Percentiles rank a stretch among this genome's conserved stretches.
phyloP scores from a whole-genome alignment of 2,888 invertebrate species.

The Prosapia bicincta region DNA sequence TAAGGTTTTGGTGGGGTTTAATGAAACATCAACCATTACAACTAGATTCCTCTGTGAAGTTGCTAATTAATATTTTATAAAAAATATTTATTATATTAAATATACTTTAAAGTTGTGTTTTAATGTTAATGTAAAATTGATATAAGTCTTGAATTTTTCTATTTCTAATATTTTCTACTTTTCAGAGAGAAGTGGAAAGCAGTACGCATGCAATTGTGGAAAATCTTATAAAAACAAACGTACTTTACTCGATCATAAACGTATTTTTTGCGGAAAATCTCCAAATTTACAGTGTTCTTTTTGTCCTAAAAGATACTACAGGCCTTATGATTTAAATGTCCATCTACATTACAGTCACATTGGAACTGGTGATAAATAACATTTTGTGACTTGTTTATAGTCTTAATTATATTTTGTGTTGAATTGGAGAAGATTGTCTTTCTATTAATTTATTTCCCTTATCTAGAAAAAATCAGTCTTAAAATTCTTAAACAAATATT shows the following conservation, averaged over 20 bases:
- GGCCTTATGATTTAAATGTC: slow-evolving; percentile 29
- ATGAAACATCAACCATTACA: too few relatives aligned
- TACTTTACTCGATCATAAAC: slow-evolving; percentile 37
- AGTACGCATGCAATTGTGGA: slow-evolving; percentile 43
- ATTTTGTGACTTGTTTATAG: neutral
- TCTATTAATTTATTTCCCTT: too few relatives aligned
- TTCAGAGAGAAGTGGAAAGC: slow-evolving; percentile 37
- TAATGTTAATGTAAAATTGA: too few relatives aligned
- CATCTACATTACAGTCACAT: slow-evolving; percentile 23
- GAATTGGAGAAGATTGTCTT: too few relatives aligned
- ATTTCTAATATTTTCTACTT: neutral
- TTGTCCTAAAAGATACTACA: slow-evolving; percentile 37
- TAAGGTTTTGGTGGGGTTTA: too few relatives aligned
- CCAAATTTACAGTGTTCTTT: slow-evolving; percentile 39
- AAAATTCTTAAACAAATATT: too few relatives aligned
- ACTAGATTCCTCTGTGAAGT: too few relatives aligned
- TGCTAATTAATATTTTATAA: too few relatives aligned
- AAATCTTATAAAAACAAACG: slow-evolving; percentile 42
- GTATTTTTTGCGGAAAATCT: slow-evolving; percentile 41
- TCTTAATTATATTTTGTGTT: too few relatives aligned
- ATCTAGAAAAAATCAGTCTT: too few relatives aligned
- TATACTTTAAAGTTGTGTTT: too few relatives aligned
- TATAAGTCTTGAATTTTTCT: neutral
- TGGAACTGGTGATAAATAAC: neutral
- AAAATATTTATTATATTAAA: too few relatives aligned